Percentiles rank a stretch among this genome's conserved stretches.
phyloP scores from a whole-genome alignment of 2,113 vertebrate genomes.

The Australoheros scitulus region DNA sequence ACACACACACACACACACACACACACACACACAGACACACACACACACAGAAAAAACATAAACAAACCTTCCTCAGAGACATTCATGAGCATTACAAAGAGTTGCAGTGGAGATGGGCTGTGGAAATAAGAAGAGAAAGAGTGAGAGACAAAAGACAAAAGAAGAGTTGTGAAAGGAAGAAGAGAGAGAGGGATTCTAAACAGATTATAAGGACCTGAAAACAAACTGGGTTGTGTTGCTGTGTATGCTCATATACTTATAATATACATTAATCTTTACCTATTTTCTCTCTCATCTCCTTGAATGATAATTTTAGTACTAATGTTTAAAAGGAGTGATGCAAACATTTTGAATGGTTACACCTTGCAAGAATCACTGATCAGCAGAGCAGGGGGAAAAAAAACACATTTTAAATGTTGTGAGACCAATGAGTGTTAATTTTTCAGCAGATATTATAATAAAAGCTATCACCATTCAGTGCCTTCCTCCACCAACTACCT shows the following conservation, averaged over 20 bases:
- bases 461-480: rapidly evolving
- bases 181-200: background rate
- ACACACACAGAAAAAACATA: constrained; percentile 28
- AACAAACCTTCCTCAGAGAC: constrained; percentile 45
- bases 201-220: background rate
- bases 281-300: background rate
- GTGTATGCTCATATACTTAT: background rate
- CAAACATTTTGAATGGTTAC: background rate
- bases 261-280: background rate
- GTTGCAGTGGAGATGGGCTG: background rate
- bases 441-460: background rate
- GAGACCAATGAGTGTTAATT: background rate
- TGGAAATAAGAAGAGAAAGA: background rate
- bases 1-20: constrained; percentile 51
- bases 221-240: background rate
- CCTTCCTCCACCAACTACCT: rapidly evolving
- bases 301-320: background rate
- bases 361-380: background rate
- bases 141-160: background rate
- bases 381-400: background rate
- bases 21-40: constrained; percentile 70
- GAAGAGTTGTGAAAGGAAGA: background rate
- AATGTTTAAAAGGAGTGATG: background rate
- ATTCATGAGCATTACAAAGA: background rate
- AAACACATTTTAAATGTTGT: background rate